phyloP scores from a whole-genome alignment of 2,797 vertebrate genomes.

The Acrossocheilus fasciatus region DNA sequence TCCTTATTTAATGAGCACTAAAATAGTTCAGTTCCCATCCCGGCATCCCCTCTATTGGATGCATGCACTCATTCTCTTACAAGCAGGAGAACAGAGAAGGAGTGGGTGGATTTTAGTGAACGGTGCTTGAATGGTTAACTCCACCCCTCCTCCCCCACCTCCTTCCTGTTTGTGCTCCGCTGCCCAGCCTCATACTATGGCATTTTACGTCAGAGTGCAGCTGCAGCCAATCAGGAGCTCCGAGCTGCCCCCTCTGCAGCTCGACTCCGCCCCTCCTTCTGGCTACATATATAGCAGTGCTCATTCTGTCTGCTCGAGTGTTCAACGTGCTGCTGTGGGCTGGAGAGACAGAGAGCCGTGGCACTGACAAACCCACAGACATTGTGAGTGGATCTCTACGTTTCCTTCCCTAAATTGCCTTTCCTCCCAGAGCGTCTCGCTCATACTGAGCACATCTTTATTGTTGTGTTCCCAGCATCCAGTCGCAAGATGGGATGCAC shows the following conservation, averaged over 20 bases:
- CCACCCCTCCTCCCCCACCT: conserved; percentile 70
- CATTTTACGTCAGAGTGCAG: conserved; percentile 71
- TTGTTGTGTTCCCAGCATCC: conserved; percentile 44
- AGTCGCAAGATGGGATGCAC: conserved; percentile 63
- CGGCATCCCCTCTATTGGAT: neutral
- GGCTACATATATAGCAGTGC: conserved; percentile 72
- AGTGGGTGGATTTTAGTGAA: conserved; percentile 67
- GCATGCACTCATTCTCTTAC: conserved; percentile 33
- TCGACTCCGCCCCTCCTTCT: conserved; percentile 70
- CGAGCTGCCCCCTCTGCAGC: conserved; percentile 65
- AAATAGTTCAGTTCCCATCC: neutral
- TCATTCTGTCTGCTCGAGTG: conserved; percentile 70
- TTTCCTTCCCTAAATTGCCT: neutral
- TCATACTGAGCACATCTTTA: neutral
- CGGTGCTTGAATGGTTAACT: conserved; percentile 67
- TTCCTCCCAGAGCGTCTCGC: neutral
- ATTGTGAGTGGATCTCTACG: conserved; percentile 73
- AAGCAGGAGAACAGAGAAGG: conserved; percentile 50
- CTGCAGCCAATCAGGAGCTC: conserved; percentile 69
- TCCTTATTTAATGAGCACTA: conserved; percentile 23
- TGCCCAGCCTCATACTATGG: conserved; percentile 67
- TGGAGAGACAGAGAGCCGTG: conserved; percentile 67
- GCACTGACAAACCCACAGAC: conserved; percentile 66
- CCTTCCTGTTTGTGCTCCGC: conserved; percentile 70
- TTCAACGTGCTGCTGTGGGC: conserved; percentile 77